Conservation (phyloP, 2,113 vertebrate species). For the Sphyrna mokarran region DNA sequence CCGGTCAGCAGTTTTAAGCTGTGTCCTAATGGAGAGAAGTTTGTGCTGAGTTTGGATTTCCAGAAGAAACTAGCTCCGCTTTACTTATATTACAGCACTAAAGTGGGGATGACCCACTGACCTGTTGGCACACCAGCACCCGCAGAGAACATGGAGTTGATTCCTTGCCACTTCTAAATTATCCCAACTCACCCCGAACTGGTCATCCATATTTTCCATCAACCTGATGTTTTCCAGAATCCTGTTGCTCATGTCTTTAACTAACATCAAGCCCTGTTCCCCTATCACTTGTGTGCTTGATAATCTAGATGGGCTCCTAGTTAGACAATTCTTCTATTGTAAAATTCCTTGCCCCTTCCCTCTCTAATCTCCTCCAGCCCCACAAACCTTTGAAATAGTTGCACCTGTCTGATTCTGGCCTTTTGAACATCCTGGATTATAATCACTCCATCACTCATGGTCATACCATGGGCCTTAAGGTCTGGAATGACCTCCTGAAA, state of each 20-base stretch:
- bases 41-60: neutral
- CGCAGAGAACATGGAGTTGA: neutral
- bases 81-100: neutral
- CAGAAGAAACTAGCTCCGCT: neutral
- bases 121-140: neutral
- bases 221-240: neutral
- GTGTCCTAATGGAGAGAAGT: neutral
- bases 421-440: neutral
- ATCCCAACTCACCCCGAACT: neutral
- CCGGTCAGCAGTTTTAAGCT: neutral
- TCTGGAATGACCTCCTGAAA: neutral
- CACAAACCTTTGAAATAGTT: neutral
- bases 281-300: neutral
- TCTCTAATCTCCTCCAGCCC: neutral
- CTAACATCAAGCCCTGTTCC: neutral
- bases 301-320: neutral
- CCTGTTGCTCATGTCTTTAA: neutral
- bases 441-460: neutral
- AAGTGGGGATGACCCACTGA: neutral
- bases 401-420: neutral
- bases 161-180: neutral
- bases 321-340: neutral
- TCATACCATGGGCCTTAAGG: neutral
- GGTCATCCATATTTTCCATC: neutral
- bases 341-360: neutral